These are phyloP conservation scores for Dendropsophus ebraccatus DNA, from an alignment of 2,113 vertebrate species.

Conservation along the genomic window DNA sequence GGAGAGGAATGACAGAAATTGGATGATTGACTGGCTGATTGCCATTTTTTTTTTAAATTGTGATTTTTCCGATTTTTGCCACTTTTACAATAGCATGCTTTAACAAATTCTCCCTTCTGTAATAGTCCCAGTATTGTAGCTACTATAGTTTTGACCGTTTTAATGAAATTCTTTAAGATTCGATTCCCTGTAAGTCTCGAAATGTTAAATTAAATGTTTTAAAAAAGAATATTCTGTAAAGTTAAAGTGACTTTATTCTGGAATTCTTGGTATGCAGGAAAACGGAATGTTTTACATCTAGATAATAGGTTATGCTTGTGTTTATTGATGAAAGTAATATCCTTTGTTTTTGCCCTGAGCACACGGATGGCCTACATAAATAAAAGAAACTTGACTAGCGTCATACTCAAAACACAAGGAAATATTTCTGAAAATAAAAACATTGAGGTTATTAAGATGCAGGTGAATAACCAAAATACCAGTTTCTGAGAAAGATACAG, in stretches of 20 bases:
- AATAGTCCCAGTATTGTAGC: too few species aligned
- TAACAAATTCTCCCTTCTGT: too few species aligned
- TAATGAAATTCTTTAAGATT: too few species aligned
- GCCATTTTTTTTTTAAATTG: too few species aligned
- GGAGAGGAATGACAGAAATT: too few species aligned
- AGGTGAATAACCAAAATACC: constrained; percentile 34
- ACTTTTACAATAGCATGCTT: too few species aligned
- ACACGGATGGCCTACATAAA: constrained; percentile 31
- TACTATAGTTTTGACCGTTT: too few species aligned
- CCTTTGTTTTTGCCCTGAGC: neutral
- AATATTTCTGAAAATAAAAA: constrained; percentile 27
- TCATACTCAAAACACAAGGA: constrained; percentile 20
- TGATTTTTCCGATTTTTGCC: too few species aligned
- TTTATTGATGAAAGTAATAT: constrained; percentile 10
- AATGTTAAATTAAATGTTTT: too few species aligned
- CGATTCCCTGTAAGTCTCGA: too few species aligned
- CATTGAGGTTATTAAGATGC: neutral
- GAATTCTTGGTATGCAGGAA: constrained; percentile 31
- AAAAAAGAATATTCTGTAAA: neutral
- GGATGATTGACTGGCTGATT: too few species aligned
- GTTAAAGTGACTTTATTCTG: neutral
- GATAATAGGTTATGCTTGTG: neutral
- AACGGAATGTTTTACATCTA: constrained; percentile 7
- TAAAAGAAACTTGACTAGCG: neutral
- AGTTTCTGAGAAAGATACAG: neutral